Conservation (phyloP, 1,140 invertebrate genomes). For the Diorhabda elongata region DNA sequence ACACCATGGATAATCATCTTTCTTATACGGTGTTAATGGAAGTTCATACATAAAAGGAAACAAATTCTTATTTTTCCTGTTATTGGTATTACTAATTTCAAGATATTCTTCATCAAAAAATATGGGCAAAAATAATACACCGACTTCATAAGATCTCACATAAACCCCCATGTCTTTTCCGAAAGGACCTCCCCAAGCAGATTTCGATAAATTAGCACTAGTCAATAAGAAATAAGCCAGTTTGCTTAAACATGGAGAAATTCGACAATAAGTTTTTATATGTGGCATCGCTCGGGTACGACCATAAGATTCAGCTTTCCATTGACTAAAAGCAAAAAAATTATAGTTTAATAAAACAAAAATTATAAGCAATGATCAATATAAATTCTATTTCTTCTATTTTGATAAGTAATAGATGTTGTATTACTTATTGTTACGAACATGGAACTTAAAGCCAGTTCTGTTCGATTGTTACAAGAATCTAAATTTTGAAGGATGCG, state of each 20-base stretch:
- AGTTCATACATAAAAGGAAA: constrained; percentile 79
- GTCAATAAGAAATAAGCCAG: constrained; percentile 82
- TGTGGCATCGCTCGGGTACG: constrained; percentile 85
- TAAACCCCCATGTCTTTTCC: constrained; percentile 58
- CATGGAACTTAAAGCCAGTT: no score
- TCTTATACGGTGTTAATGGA: constrained; percentile 62
- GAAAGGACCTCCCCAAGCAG: constrained; percentile 87
- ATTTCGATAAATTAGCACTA: constrained; percentile 92
- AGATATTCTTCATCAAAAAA: constrained; percentile 65
- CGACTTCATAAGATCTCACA: constrained; percentile 87
- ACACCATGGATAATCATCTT: constrained; percentile 58
- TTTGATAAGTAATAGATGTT: no score
- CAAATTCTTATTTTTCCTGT: constrained; percentile 46
- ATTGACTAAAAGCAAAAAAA: constrained; percentile 60
- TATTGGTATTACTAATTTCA: constrained; percentile 44
- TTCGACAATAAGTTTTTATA: constrained; percentile 84
- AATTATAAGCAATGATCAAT: no score
- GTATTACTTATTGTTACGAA: no score
- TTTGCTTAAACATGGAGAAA: constrained; percentile 62
- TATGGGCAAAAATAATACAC: constrained; percentile 83
- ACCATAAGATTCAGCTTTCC: constrained; percentile 66
- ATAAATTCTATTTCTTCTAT: no score
- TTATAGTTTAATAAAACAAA: no score
- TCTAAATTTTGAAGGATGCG: no score
- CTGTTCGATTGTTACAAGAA: no score